Conservation (phyloP, 2,113 vertebrate species). For the Syngnathus typhle region DNA sequence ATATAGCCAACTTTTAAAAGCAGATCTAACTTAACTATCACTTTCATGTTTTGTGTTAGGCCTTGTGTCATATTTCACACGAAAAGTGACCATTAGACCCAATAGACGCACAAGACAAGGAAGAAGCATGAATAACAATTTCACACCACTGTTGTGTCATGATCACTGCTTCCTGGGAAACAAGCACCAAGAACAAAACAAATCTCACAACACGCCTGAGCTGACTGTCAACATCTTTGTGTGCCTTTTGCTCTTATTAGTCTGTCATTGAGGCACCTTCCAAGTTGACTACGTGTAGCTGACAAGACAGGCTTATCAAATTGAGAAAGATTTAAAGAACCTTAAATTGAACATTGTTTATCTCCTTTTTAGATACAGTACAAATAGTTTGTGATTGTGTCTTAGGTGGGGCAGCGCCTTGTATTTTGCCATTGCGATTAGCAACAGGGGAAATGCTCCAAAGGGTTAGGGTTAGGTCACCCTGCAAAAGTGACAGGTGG, state of each 20-base stretch:
- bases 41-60: not conserved
- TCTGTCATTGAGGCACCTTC: not conserved
- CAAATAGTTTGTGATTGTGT: conserved; percentile 1
- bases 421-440: not conserved
- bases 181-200: not conserved
- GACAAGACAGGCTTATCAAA: not conserved
- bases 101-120: not conserved
- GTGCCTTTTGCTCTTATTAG: not conserved
- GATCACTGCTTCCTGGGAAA: not conserved
- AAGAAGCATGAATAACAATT: not conserved
- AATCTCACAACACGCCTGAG: conserved; percentile 1
- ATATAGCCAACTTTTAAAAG: not conserved
- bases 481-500: too few relatives aligned
- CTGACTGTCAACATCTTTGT: not conserved
- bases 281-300: not conserved
- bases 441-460: not conserved
- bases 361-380: not conserved
- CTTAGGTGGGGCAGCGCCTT: not conserved
- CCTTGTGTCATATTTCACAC: not conserved
- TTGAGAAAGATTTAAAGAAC: not conserved
- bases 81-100: not conserved
- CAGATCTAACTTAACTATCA: not conserved
- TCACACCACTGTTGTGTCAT: not conserved
- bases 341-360: not conserved
- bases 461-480: too few relatives aligned